Conservation (phyloP, 2,113 vertebrate species). For the Burhinus oedicnemus region DNA sequence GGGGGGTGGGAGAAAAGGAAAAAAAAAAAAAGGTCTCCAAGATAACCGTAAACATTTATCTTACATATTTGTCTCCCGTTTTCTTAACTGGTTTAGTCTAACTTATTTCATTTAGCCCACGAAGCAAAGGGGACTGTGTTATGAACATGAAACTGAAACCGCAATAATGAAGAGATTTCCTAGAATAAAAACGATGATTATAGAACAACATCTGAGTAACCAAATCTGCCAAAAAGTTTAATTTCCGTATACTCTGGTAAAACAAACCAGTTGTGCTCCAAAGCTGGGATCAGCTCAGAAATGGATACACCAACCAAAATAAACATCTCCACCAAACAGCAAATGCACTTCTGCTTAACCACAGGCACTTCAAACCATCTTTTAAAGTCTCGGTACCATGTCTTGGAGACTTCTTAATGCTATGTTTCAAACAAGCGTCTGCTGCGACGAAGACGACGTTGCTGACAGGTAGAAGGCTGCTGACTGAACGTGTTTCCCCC, state of each 20-base stretch:
- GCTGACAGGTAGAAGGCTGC: neutral
- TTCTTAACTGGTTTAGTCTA: slow-evolving; percentile 60
- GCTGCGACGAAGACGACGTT: neutral
- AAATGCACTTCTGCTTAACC: slow-evolving; percentile 39
- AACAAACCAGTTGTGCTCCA: slow-evolving; percentile 59
- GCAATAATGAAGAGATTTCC: slow-evolving; percentile 77
- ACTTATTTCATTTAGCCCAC: slow-evolving; percentile 49
- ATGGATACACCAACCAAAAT: slow-evolving; percentile 64
- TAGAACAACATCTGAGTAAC: slow-evolving; percentile 74
- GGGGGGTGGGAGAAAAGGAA: rapidly evolving
- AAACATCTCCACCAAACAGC: slow-evolving; percentile 59
- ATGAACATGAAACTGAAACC: slow-evolving; percentile 73
- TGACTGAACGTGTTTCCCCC: neutral
- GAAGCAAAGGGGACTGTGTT: slow-evolving; percentile 37
- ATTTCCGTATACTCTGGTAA: slow-evolving; percentile 63
- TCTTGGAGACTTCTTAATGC: neutral
- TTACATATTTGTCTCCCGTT: slow-evolving; percentile 20
- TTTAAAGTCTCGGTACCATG: neutral
- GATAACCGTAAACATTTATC: slow-evolving; percentile 6
- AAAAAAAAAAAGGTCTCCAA: neutral
- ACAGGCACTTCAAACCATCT: neutral
- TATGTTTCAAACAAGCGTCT: neutral
- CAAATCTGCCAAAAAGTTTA: slow-evolving; percentile 72
- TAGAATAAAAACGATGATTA: slow-evolving; percentile 75
- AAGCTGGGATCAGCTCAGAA: slow-evolving; percentile 56